A percentile compares a stretch with the other conserved stretches of the same genome.
phyloP scores from a whole-genome alignment of 2,113 vertebrate genomes.

The Pomatorhinus ruficollis region DNA sequence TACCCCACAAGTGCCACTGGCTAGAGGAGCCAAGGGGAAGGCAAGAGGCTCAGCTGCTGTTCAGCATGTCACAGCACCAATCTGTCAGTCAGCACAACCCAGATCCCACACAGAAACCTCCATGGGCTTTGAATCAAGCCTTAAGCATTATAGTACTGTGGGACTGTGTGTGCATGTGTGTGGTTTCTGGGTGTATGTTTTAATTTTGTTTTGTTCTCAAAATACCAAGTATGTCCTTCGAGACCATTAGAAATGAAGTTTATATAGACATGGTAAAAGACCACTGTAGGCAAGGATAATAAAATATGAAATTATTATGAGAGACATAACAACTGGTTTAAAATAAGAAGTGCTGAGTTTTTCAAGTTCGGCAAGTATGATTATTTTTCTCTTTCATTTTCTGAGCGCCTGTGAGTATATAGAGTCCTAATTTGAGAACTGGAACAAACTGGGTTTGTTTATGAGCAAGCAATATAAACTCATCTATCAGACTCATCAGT shows the following conservation, averaged over 20 bases:
- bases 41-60: not conserved
- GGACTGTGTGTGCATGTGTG: not conserved
- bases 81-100: not conserved
- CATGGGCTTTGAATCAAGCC: not conserved
- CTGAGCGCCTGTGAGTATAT: not conserved
- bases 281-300: slow-evolving; percentile 27
- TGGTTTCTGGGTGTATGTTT: slow-evolving; percentile 46
- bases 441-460: slow-evolving; percentile 15
- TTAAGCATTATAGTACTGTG: not conserved
- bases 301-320: slow-evolving; percentile 34
- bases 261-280: slow-evolving; percentile 14
- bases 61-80: not conserved
- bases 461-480: not conserved
- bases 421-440: slow-evolving; percentile 34
- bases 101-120: not conserved
- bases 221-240: slow-evolving; percentile 9
- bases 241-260: slow-evolving; percentile 18
- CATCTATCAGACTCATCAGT: slow-evolving; percentile 34
- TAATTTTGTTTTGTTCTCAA: slow-evolving; percentile 42
- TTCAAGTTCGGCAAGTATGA: not conserved
- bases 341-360: slow-evolving; percentile 44
- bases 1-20: not conserved
- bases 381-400: slow-evolving; percentile 42
- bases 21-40: not conserved
- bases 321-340: slow-evolving; percentile 8